phyloP scores from a whole-genome alignment of 2,888 invertebrate genomes.

The Hydrotaea cyrtoneurina region DNA sequence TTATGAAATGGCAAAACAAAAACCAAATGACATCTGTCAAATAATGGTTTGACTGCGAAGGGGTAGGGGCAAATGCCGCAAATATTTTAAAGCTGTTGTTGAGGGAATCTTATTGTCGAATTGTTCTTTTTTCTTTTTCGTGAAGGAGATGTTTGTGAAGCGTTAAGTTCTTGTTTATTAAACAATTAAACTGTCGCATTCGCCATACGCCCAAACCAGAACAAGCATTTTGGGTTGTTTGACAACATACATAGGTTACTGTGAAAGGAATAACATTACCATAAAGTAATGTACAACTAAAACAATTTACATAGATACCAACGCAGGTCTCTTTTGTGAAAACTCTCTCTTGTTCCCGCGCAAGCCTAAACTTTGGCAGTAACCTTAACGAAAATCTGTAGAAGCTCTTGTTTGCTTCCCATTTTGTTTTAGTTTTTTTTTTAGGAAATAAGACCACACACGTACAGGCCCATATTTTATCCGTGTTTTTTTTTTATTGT shows the following conservation, averaged over 20 bases:
- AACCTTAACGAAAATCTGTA: background rate
- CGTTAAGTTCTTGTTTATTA: background rate
- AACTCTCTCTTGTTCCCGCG: too few relatives aligned
- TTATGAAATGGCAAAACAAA: background rate
- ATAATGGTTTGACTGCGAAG: too few relatives aligned
- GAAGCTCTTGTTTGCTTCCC: background rate
- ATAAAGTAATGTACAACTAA: too few relatives aligned
- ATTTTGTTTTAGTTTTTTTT: background rate
- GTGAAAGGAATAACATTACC: background rate
- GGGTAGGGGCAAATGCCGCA: background rate
- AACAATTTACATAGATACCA: too few relatives aligned
- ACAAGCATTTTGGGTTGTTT: background rate
- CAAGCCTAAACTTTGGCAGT: background rate
- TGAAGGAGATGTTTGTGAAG: background rate
- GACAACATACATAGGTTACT: background rate
- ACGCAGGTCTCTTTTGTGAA: too few relatives aligned
- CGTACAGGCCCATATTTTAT: background rate
- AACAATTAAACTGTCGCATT: conserved; percentile 11
- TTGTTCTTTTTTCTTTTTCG: background rate
- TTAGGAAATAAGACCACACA: conserved; percentile 28
- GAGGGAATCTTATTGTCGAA: too few relatives aligned
- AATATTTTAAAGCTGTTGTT: too few relatives aligned
- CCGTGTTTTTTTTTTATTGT: background rate
- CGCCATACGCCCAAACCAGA: background rate
- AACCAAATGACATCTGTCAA: background rate